Base-by-base conservation (phyloP, 2,888 invertebrate species). In the Pseudolycoriella hygida region DNA sequence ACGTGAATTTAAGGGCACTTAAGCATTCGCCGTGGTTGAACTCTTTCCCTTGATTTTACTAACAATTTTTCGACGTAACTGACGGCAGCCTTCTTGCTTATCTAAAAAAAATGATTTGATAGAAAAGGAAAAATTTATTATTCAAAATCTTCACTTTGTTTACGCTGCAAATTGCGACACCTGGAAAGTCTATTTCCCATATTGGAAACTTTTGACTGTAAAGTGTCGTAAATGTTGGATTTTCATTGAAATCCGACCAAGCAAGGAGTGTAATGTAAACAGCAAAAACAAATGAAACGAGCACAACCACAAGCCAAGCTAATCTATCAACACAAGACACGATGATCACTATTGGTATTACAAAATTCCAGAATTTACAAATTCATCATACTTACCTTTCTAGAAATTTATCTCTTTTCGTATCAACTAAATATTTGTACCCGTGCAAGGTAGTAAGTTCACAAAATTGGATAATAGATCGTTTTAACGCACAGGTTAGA, bases 151-250 rank as follows among this genome's bases (percentile, higher is more conserved):
- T 25, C 4, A 25, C 25, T 51, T 71, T 67, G 51, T 76, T 76
- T 17, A 67, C 54, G 50, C 67, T 70, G 52, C 76, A 76, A 4
- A 76, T 52, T 1, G 70, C 69, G 1, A 76, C 57, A 0, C 69
- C 74, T 1, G 76, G 75, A 55, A 73, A 74, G 45, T 70, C 66
- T 1, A 75, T 66, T 3, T 68, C 52, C 2, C 60, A 56, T 34
- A 74, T 68, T 0, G 69, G 68, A 54, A 68, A 69, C 6, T 64
- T 64, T 1, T 62, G 56, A 0, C 67, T 65, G 45, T 71, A 69
- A 50, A 67, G 58, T 1, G 64, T 67, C 1, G 73, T 68, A 1
- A 72, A 62, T 5, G 71, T 60, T 6, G 66, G 61, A 46, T 60
- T 60, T 4, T 48, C 48, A 2, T 54, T 53, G 48, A 57, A 62